Evolutionary conservation across 1,140 invertebrate species (phyloP), one percentile per base, ranked within the genome.

Genomic region (Hypothenemus hampei): DNA sequence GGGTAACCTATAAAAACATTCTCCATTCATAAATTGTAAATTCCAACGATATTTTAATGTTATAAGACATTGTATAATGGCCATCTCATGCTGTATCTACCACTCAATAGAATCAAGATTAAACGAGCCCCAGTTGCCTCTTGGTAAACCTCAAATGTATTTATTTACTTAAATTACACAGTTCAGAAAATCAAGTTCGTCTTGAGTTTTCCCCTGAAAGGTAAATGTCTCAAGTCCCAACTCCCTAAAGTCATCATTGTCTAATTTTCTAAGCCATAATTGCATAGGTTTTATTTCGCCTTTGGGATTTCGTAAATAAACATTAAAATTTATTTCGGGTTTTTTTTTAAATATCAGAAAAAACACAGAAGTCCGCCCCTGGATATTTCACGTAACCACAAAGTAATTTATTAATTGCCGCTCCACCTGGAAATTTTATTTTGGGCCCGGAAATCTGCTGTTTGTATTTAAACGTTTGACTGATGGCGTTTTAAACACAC

Each of bases 341-440:
- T 31, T 31, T 13, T 13, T 13, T 39, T 13, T 39, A 39, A 16
- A 18, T n/a, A n/a, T n/a, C n/a, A n/a, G n/a, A n/a, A n/a, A n/a
- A n/a, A n/a, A n/a, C n/a, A n/a, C n/a, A n/a, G n/a, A n/a, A n/a
- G n/a, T n/a, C n/a, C 11, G 21, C 15, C 11, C 23, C 24, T 18
- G 57, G 46, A 29, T 31, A 31, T 31, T 31, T 31, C n/a, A n/a
- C n/a, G 13, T 31, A 31, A 8, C 2, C 26, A 13, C 26, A 13
- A 37, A 16, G 16, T 15, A 16, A 37, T 47, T 31, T 47, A 47
- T 23, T 39, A 49, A 39, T 39, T 23, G 22, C 11, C 16, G 20
- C 22, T 39, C 33, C 47, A 49, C 47, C 47, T 37, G 47, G 33
- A 39, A 49, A 39, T 39, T 49, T 49, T 49, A 49, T 49, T 49